phyloP scores from a whole-genome alignment of 2,797 vertebrate genomes.

The Karalla daura region DNA sequence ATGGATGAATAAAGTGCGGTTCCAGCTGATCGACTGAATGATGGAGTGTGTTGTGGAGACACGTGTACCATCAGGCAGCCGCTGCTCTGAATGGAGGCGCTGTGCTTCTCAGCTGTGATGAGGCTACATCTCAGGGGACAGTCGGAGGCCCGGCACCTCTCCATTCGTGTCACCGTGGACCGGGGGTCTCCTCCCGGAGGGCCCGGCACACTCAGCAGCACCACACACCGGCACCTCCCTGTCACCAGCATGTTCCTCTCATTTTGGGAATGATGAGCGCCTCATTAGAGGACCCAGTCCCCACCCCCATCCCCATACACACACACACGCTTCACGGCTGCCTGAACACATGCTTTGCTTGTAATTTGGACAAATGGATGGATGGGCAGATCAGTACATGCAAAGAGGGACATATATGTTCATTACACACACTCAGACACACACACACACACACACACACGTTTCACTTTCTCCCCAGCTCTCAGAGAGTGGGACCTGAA shows the following conservation, averaged over 20 bases:
- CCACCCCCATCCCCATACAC: not conserved
- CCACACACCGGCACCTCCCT: constrained; percentile 57
- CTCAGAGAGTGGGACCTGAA: constrained; percentile 21
- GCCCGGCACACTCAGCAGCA: constrained; percentile 48
- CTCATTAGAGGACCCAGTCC: constrained; percentile 65
- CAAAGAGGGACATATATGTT: constrained; percentile 54
- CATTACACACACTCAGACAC: constrained; percentile 19
- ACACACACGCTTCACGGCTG: constrained; percentile 56
- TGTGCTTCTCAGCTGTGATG: constrained; percentile 68
- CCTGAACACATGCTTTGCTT: constrained; percentile 36
- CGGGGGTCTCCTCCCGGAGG: constrained; percentile 60
- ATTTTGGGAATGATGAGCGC: constrained; percentile 64
- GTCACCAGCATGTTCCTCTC: constrained; percentile 62
- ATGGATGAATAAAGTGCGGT: constrained; percentile 35
- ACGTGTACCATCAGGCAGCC: constrained; percentile 39
- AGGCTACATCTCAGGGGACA: constrained; percentile 56
- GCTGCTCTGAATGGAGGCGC: constrained; percentile 33
- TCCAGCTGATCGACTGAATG: constrained; percentile 54
- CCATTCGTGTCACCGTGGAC: constrained; percentile 72
- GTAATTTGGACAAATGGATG: constrained; percentile 56
- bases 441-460: constrained; percentile 3
- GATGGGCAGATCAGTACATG: constrained; percentile 41
- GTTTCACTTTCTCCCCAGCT: constrained; percentile 29
- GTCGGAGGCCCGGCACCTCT: constrained; percentile 59
- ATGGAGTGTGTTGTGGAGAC: constrained; percentile 44